Base-by-base conservation (phyloP, 2,888 invertebrate species). In the Resseliella maxima region DNA sequence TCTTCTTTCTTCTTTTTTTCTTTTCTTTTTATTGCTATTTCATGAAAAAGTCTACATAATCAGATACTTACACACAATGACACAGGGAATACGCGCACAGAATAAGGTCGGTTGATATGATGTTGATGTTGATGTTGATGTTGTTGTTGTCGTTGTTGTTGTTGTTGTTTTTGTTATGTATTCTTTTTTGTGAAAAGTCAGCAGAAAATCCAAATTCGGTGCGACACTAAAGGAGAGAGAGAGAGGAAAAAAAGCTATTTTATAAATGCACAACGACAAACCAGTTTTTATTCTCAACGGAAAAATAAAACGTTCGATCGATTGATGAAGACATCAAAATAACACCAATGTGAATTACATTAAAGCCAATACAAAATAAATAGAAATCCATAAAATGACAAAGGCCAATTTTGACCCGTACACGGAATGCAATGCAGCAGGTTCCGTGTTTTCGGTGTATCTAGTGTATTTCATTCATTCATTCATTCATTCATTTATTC, bases 221-320 rank as follows among this genome's bases (percentile, higher is more conserved):
- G 50, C 10, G 15, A 59, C 6, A 5, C 15, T 3, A 24, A 59
- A 59, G 2, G 59, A 59, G 24, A 59, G 24, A 59, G 15, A 59
- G 59, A 59, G 24, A 59, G 24, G 24, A 59, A 50, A 3, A 50
- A 41, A 41, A 41, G 12, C 5, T 21, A 2, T n/a, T 59, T 59
- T 59, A 59, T 59, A 59, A 59, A 59, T 59, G 59, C 59, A 59
- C 59, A 59, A 24, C 59, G 59, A 59, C 59, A 59, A 59, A 59
- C 59, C 59, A 59, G 59, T 59, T 59, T 59, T 59, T n/a, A 59
- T 59, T 59, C 59, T 59, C 59, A 59, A 59, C 59, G 59, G 59
- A 59, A 59, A 59, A 59, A 59, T 59, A 59, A 59, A 59, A 59
- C 59, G 59, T 59, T 59, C 5, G 24, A 59, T 59, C 59, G n/a